These are phyloP conservation scores for Poicephalus meyeri DNA, from an alignment of 2,113 vertebrate genomes.

Conservation along the genomic window DNA sequence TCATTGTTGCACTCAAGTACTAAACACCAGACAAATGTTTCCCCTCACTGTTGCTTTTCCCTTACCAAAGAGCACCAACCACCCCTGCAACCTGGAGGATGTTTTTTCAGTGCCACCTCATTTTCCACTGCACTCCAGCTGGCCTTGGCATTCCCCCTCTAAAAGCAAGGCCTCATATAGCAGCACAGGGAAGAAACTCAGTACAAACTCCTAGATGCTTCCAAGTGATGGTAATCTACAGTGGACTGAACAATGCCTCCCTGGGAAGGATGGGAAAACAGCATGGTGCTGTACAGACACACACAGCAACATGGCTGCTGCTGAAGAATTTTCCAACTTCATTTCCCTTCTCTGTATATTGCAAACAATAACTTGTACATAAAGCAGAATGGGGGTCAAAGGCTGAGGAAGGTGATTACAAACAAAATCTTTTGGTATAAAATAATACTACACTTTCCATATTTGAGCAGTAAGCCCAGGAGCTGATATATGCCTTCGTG, in stretches of 20 bases:
- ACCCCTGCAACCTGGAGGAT: neutral
- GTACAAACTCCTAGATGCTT: neutral
- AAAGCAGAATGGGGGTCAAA: neutral
- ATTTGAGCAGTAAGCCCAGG: neutral
- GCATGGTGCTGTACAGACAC: fast-evolving
- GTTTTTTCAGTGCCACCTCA: neutral
- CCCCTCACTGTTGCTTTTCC: neutral
- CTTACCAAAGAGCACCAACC: neutral
- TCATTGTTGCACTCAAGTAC: too few relatives aligned
- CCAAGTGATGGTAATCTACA: fast-evolving
- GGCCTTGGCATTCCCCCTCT: neutral
- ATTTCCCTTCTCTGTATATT: neutral
- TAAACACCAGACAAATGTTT: too few relatives aligned
- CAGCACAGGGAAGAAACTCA: neutral
- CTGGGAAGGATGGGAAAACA: neutral
- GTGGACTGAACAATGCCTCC: fast-evolving
- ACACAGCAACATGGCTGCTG: neutral
- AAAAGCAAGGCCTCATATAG: neutral
- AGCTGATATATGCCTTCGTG: neutral
- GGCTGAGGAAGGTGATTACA: neutral
- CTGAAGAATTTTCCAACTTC: neutral
- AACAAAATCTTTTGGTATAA: neutral
- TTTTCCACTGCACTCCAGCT: neutral
- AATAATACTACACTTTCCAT: neutral
- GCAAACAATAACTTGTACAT: neutral